Evolutionary conservation across 2,113 vertebrate species (phyloP), one percentile per base, ranked within the genome.

Genomic region (Morone saxatilis): DNA sequence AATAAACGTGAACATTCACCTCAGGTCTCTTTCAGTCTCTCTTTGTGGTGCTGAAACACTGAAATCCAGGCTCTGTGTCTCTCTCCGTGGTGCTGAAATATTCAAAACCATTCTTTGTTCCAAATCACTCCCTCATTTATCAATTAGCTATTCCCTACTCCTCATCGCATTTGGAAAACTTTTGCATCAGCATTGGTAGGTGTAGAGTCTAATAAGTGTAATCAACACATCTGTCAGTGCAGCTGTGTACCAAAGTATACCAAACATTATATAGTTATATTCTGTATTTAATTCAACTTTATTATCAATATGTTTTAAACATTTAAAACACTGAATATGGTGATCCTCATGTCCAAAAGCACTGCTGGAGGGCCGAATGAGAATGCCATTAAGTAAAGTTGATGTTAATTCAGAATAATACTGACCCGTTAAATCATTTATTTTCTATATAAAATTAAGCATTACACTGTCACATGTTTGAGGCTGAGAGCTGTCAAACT

Each of bases 61-160:
- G 6, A 56, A 20, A 5, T 8, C 4, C 20, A 31, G 43, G 4
- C 16, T 13, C 20, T 8, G 22, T 25, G 63, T 17, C 63, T 61
- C 63, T 75, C 14, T 82, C 71, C 56, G 1, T 22, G 63, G 65
- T 76, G 63, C 80, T 76, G 72, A 82, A 70, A 70, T 62, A 69
- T n/a, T 66, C 20, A 43, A 41, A 40, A 2, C 40, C 48, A 31
- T 4, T 3, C 16, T 53, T 48, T 56, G 4, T 61, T 9, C n/a
- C n/a, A 56, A 45, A 60, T 41, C 31, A 19, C 53, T 22, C 1
- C 25, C 8, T 53, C n/a, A 11, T 61, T 68, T 25, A 68, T 77
- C 38, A 1, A 22, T 38, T 19, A 41, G 19, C 8, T 7, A 40
- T 10, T 8, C 10, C 10, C 13, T 10, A 4, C 36, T 17, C 9